Percentiles rank a stretch among this genome's conserved stretches.
phyloP scores from a whole-genome alignment of 2,113 vertebrate genomes.

The Aramus guarauna region DNA sequence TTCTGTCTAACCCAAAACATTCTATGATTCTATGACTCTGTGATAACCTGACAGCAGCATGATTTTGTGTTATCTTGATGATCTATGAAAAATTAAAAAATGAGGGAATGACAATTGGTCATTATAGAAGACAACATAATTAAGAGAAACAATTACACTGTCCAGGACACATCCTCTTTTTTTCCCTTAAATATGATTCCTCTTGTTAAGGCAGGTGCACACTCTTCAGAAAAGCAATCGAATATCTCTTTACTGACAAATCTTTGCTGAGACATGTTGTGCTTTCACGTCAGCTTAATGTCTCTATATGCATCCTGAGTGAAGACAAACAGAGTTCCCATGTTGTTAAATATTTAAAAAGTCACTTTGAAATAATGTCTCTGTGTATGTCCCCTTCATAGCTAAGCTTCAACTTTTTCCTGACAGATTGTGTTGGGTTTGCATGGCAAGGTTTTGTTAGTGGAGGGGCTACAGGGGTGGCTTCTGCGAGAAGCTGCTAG shows the following conservation, averaged over 20 bases:
- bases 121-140: not conserved
- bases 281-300: not conserved
- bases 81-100: not conserved
- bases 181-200: not conserved
- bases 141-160: not conserved
- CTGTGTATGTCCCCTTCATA: not conserved
- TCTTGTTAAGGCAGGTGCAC: not conserved
- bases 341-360: constrained; percentile 27
- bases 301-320: not conserved
- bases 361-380: not conserved
- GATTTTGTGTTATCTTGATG: not conserved
- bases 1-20: not conserved
- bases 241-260: not conserved
- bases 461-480: no score
- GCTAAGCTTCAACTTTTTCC: not conserved
- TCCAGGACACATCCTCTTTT: not conserved
- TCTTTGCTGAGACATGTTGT: not conserved
- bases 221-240: not conserved
- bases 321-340: not conserved
- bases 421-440: no score
- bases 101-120: not conserved
- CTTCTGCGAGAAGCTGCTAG: no score
- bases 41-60: no score
- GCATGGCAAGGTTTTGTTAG: no score
- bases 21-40: not conserved